Base-by-base conservation (phyloP, 92 coral and sea anemone genomes). In the Pocillopora meandrina region DNA sequence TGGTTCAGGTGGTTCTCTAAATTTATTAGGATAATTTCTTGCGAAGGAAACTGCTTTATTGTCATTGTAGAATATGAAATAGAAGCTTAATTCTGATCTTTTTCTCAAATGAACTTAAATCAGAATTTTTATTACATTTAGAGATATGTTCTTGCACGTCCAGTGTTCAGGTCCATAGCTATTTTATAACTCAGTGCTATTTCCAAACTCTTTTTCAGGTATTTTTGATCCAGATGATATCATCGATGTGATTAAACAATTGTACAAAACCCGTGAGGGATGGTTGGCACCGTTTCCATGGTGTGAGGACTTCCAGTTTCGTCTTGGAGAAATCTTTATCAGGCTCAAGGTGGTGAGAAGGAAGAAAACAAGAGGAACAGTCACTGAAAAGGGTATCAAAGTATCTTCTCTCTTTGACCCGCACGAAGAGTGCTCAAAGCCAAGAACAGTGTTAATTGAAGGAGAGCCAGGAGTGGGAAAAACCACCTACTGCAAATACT, bases 401-500 rank as follows among this genome's bases (percentile, higher is more conserved):
- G 66, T 87, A 87, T 81, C 82, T 18, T 70, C 75, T 52, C 61
- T 87, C 71, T 87, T 87, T 57, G 58, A 87, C 34, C 82, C 87
- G 3, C 86, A 70, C 2, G 71, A 60, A 12, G 73, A 87, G 57
- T 81, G 87, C 14, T 11, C 4, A 35, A 12, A 75, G 26, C 87
- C 86, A 12, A 85, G 82, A 16, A 82, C 65, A 74, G 87, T 87
- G 55, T 33, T 87, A 42, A 81, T 87, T 21, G 90, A 87, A 31
- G 90, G 90, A 23, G 66, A 60, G 23, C 87, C 83, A 20, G 90
- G 87, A 20, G 62, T 60, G 77, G 90, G 90, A 55, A 87, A 87
- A 71, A 87, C 90, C 1, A 82, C 82, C 1, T 87, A 64, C 76
- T 87, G 87, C 80, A 85, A 82, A 21, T 81, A 87, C 70, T 59